phyloP scores from a whole-genome alignment of 2,888 invertebrate genomes.

The Clanis bilineata region DNA sequence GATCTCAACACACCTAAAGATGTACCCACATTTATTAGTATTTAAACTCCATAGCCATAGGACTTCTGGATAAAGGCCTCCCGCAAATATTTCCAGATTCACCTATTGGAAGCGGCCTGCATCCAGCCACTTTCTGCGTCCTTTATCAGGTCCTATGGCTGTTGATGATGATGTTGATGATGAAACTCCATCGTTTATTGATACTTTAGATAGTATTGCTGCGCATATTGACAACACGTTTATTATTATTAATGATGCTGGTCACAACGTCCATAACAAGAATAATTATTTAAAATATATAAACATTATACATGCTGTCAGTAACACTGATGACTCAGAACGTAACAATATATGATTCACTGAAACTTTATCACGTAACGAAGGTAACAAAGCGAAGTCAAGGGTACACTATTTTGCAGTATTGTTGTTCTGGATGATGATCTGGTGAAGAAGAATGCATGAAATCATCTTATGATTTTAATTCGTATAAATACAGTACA shows the following conservation, averaged over 20 bases:
- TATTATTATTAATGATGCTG: background rate
- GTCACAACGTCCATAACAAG: background rate
- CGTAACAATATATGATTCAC: slow-evolving; percentile 13
- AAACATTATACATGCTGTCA: slow-evolving; percentile 3
- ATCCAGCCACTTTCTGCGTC: too few species aligned
- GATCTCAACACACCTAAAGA: too few species aligned
- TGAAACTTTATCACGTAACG: slow-evolving; percentile 4
- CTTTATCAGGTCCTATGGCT: too few species aligned
- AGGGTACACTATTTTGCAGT: background rate
- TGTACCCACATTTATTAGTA: too few species aligned
- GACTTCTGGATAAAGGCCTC: too few species aligned
- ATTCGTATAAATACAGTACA: background rate
- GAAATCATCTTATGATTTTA: background rate
- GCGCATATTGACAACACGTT: background rate
- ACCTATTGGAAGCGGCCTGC: too few species aligned
- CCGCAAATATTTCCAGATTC: too few species aligned
- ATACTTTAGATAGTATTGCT: background rate
- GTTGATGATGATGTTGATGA: too few species aligned
- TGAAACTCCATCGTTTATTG: background rate
- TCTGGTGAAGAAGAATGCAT: background rate
- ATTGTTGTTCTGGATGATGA: background rate
- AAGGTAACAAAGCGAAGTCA: slow-evolving; percentile 7
- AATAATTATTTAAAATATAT: slow-evolving; percentile 6
- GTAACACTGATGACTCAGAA: background rate
- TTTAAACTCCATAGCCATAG: too few species aligned